Evolutionary conservation across 1,140 invertebrate genomes (phyloP).

Genomic region (Metaphire vulgaris): DNA sequence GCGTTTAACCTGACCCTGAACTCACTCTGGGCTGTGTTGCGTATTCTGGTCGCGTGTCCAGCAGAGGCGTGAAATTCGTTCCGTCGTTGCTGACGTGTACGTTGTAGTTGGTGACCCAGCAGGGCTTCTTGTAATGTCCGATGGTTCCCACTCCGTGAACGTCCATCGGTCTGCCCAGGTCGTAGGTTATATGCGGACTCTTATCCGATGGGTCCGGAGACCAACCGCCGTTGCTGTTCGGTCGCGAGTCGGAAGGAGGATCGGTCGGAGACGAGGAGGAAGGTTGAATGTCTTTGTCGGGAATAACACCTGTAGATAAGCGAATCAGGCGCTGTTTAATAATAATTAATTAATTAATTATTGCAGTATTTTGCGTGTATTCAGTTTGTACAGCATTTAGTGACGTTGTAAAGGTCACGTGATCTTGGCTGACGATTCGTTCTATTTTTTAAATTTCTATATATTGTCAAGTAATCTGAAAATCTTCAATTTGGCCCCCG

Average conservation of each 20-base stretch:
- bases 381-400: too few relatives aligned
- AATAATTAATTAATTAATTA: too few relatives aligned
- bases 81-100: neutral
- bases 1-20: too few relatives aligned
- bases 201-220: neutral
- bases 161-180: neutral
- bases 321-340: too few relatives aligned
- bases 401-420: too few relatives aligned
- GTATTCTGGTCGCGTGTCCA: neutral
- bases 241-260: neutral
- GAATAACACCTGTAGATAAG: neutral
- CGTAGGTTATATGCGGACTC: neutral
- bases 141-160: conserved; percentile 1
- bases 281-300: neutral
- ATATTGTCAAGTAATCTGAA: too few relatives aligned
- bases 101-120: conserved; percentile 6
- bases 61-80: conserved; percentile 1
- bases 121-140: neutral
- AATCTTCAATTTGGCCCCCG: too few relatives aligned
- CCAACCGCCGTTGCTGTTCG: neutral
- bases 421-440: too few relatives aligned
- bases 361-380: too few relatives aligned
- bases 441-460: too few relatives aligned
- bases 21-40: neutral
- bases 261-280: neutral